A percentile compares a stretch with the other conserved stretches of the same genome.
Conservation (phyloP, 2,113 vertebrate species). For the Danionella cerebrum region DNA sequence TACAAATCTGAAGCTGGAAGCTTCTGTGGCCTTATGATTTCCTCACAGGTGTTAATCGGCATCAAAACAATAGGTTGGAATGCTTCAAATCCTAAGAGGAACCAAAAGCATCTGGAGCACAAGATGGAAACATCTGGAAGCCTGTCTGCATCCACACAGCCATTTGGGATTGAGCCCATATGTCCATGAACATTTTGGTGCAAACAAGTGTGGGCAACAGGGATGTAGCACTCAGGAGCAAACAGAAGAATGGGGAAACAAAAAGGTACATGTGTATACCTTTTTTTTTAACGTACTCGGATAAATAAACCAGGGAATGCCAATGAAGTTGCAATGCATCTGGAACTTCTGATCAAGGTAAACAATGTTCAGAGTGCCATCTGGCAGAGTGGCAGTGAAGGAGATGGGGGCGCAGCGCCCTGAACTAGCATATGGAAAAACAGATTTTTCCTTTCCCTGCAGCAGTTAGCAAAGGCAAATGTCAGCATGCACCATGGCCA, state of each 20-base stretch:
- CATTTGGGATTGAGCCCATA: slow-evolving; percentile 55
- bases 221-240: not conserved
- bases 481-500: slow-evolving; percentile 78
- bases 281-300: slow-evolving; percentile 43
- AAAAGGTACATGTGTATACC: not conserved
- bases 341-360: slow-evolving; percentile 89
- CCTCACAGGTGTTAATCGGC: slow-evolving; percentile 9
- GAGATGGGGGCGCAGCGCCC: slow-evolving; percentile 72
- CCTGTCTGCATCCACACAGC: slow-evolving; percentile 43
- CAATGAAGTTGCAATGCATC: slow-evolving; percentile 73
- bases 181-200: slow-evolving; percentile 37
- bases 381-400: slow-evolving; percentile 78
- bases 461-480: slow-evolving; percentile 88
- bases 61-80: slow-evolving; percentile 18
- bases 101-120: slow-evolving; percentile 56
- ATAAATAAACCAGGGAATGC: slow-evolving; percentile 54
- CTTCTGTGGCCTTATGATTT: not conserved
- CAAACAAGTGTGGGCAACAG: slow-evolving; percentile 38
- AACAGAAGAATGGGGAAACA: not conserved
- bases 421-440: slow-evolving; percentile 98
- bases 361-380: slow-evolving; percentile 97
- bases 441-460: slow-evolving; percentile 97
- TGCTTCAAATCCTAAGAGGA: slow-evolving; percentile 43
- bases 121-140: slow-evolving; percentile 58
- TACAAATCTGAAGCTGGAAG: not conserved